A percentile compares a stretch with the other conserved stretches of the same genome.
Evolutionary conservation across 2,113 vertebrate genomes (phyloP).

Genomic region (Manacus vitellinus): DNA sequence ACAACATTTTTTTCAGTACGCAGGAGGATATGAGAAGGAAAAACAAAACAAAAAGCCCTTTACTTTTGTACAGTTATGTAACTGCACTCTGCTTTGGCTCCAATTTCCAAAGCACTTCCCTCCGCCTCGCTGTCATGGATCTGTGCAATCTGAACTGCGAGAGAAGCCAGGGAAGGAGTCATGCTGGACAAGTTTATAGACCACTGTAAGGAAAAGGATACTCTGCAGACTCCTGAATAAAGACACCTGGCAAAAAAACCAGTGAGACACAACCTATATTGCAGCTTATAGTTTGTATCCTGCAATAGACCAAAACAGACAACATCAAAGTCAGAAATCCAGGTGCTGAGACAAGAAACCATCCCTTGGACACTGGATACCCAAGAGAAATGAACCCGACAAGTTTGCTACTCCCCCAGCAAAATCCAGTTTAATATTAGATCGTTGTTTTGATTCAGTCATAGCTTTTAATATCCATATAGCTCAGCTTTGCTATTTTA

Average conservation of each 20-base stretch:
- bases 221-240: not conserved
- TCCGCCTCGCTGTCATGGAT: not conserved
- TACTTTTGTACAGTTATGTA: slow-evolving; percentile 49
- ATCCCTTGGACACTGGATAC: not conserved
- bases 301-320: not conserved
- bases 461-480: slow-evolving; percentile 62
- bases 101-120: not conserved
- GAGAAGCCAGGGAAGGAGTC: not conserved
- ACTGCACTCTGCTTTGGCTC: slow-evolving; percentile 16
- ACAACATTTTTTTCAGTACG: slow-evolving; percentile 23
- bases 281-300: not conserved
- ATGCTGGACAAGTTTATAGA: not conserved
- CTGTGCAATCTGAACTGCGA: not conserved
- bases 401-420: not conserved
- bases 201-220: not conserved
- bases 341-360: not conserved
- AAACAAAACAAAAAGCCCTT: not conserved
- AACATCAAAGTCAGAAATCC: not conserved
- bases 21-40: slow-evolving; percentile 5
- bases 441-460: slow-evolving; percentile 46
- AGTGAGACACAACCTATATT: not conserved
- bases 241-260: not conserved
- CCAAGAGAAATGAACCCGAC: not conserved
- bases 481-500: slow-evolving; percentile 66
- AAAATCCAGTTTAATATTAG: slow-evolving; percentile 50